Conservation (phyloP, 30 jellyfish, hydroid and myxozoan species). For the Turritopsis rubra region DNA sequence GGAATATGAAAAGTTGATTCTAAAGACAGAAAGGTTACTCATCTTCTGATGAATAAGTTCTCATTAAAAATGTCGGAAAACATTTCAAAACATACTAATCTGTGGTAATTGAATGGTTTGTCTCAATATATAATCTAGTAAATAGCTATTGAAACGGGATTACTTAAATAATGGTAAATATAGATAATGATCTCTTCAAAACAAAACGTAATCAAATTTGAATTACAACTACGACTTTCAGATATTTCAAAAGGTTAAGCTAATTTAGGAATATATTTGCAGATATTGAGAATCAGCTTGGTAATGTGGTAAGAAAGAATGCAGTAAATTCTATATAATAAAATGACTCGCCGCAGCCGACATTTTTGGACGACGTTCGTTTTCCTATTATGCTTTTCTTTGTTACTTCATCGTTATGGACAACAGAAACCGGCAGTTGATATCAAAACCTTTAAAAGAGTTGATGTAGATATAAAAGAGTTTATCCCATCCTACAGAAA, state of each 20-base stretch:
- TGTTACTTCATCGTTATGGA: background rate
- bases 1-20: too few relatives aligned
- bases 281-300: background rate
- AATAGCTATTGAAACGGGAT: too few relatives aligned
- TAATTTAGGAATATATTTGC: background rate
- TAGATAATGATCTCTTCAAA: too few relatives aligned
- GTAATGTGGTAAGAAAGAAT: background rate
- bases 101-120: too few relatives aligned
- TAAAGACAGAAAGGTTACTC: too few relatives aligned
- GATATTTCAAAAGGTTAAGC: background rate
- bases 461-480: background rate
- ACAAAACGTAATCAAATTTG: background rate
- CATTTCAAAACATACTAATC: too few relatives aligned
- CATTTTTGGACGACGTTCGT: background rate
- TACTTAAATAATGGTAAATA: too few relatives aligned
- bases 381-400: background rate
- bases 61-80: too few relatives aligned
- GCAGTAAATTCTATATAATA: too few relatives aligned
- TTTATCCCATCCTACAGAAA: background rate
- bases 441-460: background rate
- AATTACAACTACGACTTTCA: background rate
- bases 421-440: background rate
- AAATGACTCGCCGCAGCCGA: background rate
- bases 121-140: too few relatives aligned
- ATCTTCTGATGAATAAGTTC: too few relatives aligned